Evolutionary conservation across 1,140 invertebrate genomes (phyloP).

Genomic region (Camponotus floridanus): DNA sequence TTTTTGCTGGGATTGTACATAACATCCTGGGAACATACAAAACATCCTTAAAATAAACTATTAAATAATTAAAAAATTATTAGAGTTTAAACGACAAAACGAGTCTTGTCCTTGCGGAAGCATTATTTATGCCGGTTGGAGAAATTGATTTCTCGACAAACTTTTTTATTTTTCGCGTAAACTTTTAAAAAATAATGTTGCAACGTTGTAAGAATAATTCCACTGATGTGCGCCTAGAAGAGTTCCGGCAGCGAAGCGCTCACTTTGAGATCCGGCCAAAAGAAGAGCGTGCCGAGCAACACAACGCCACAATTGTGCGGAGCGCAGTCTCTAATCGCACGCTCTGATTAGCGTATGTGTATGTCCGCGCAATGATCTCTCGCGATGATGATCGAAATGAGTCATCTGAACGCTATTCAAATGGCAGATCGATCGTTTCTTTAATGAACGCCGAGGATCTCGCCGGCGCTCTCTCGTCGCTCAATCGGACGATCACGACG

Average conservation of each 20-base stretch:
- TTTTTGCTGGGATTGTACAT: no score
- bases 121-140: neutral
- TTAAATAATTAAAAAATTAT: neutral
- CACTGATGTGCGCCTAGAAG: slow-evolving; percentile 42
- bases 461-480: neutral
- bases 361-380: slow-evolving; percentile 56
- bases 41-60: neutral
- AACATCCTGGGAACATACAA: no score
- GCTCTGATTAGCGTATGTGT: slow-evolving; percentile 64
- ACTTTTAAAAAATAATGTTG: slow-evolving; percentile 1
- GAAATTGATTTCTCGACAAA: neutral
- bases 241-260: slow-evolving; percentile 54
- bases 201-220: slow-evolving; percentile 56
- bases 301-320: slow-evolving; percentile 55
- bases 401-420: slow-evolving; percentile 35
- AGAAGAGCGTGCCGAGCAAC: slow-evolving; percentile 51
- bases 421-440: slow-evolving; percentile 53
- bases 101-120: neutral
- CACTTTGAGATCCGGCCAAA: slow-evolving; percentile 56
- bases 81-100: no score
- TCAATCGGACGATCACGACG: neutral
- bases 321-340: slow-evolving; percentile 64
- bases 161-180: neutral
- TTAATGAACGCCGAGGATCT: slow-evolving; percentile 1
- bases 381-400: slow-evolving; percentile 44